Conservation (phyloP, 2,888 invertebrate genomes). For the Schrankia costaestrigalis region DNA sequence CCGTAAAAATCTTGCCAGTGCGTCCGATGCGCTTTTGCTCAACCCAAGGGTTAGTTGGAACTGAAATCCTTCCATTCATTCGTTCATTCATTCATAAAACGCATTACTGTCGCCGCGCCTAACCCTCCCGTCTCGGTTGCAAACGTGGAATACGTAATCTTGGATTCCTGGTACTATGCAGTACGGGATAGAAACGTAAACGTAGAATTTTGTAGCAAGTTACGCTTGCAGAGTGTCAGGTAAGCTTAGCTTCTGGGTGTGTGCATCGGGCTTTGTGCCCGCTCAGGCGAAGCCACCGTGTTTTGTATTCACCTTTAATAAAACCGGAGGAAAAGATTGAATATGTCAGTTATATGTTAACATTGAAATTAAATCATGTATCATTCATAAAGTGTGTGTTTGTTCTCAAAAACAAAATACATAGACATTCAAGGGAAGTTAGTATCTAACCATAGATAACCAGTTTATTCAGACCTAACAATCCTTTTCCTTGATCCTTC, state of each 20-base stretch:
- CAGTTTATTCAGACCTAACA: no score
- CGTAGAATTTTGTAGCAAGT: constrained; percentile 65
- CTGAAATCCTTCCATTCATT: constrained; percentile 69
- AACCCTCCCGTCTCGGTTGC: constrained; percentile 44
- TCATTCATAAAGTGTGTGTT: background rate
- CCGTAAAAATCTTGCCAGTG: constrained; percentile 26
- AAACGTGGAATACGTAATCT: constrained; percentile 61
- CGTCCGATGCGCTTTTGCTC: constrained; percentile 51
- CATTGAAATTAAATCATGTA: background rate
- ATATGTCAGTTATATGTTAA: constrained; percentile 34
- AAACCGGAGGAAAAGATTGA: constrained; percentile 48
- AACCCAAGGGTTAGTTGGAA: constrained; percentile 64
- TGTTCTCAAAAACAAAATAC: no score
- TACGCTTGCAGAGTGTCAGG: constrained; percentile 54
- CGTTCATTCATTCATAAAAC: constrained; percentile 73
- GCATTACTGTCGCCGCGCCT: constrained; percentile 59
- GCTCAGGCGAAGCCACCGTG: constrained; percentile 41
- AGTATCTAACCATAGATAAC: no score
- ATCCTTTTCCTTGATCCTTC: no score
- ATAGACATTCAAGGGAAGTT: no score
- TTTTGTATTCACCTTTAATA: constrained; percentile 59
- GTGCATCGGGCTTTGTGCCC: constrained; percentile 52
- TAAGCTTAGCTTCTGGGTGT: constrained; percentile 52
- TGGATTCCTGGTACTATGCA: constrained; percentile 55
- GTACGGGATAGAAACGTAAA: constrained; percentile 61